These are phyloP conservation scores for Aramus guarauna DNA, from an alignment of 2,113 vertebrate species.

Conservation along the genomic window DNA sequence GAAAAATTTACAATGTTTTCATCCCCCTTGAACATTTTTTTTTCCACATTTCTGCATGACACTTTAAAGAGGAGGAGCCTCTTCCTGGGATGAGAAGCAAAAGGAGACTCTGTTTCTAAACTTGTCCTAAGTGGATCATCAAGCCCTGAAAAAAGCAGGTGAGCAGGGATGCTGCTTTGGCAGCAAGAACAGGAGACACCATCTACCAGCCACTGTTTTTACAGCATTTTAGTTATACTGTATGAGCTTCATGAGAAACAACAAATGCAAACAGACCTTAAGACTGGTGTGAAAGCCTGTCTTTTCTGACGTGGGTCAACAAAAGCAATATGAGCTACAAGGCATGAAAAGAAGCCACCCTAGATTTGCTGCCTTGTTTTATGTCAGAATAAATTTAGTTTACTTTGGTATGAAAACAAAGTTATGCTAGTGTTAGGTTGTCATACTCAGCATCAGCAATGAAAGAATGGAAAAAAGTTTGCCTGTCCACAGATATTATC, in stretches of 20 bases:
- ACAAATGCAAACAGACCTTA: background rate
- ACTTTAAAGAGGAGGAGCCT: background rate
- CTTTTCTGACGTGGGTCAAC: background rate
- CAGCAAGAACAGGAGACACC: background rate
- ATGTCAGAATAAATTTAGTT: background rate
- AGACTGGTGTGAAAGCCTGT: background rate
- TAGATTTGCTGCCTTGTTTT: background rate
- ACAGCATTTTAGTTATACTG: background rate
- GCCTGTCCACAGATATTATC: background rate
- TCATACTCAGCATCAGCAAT: background rate
- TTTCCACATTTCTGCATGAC: background rate
- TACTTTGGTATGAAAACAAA: background rate
- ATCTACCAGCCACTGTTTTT: background rate
- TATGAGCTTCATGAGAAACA: background rate
- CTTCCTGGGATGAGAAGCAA: background rate
- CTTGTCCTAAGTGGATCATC: background rate
- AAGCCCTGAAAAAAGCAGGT: background rate
- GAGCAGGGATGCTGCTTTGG: background rate
- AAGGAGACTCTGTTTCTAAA: background rate
- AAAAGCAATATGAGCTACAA: background rate
- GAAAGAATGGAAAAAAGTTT: background rate
- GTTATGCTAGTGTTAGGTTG: background rate
- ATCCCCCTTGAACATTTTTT: background rate
- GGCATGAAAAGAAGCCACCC: background rate
- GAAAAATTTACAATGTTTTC: background rate